These are phyloP conservation scores for Mayetiola destructor DNA, from an alignment of 2,888 invertebrate species.

Conservation along the genomic window DNA sequence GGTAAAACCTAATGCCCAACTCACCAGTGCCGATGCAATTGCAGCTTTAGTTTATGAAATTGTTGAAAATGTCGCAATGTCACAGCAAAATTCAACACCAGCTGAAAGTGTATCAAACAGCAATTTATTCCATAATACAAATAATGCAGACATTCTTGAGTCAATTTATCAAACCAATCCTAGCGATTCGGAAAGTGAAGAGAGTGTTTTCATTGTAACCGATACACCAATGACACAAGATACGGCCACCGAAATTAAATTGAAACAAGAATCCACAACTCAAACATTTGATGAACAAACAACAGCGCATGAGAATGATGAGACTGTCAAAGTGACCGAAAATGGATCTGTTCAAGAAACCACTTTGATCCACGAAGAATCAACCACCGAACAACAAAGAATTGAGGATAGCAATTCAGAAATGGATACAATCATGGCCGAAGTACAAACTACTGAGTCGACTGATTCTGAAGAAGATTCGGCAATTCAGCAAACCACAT, in stretches of 20 bases:
- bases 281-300: not conserved
- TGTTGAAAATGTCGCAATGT: conserved; percentile 4
- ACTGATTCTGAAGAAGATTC: not conserved
- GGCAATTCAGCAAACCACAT: not conserved
- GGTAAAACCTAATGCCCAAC: not conserved
- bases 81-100: not conserved
- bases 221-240: not conserved
- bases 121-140: not conserved
- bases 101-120: not conserved
- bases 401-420: not conserved
- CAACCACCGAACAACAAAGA: not conserved
- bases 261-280: not conserved
- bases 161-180: not conserved
- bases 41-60: conserved; percentile 5
- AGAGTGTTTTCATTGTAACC: not conserved
- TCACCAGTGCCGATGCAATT: conserved; percentile 8
- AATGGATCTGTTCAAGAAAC: not conserved
- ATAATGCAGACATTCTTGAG: not conserved
- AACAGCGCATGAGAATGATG: no score
- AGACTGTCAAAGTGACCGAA: not conserved
- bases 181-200: not conserved
- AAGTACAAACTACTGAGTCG: not conserved
- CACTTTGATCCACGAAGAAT: not conserved
- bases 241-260: not conserved
- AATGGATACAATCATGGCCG: not conserved